These are phyloP conservation scores for Ornithorhynchus anatinus DNA, from an alignment of 2,113 vertebrate genomes.

Conservation along the genomic window DNA sequence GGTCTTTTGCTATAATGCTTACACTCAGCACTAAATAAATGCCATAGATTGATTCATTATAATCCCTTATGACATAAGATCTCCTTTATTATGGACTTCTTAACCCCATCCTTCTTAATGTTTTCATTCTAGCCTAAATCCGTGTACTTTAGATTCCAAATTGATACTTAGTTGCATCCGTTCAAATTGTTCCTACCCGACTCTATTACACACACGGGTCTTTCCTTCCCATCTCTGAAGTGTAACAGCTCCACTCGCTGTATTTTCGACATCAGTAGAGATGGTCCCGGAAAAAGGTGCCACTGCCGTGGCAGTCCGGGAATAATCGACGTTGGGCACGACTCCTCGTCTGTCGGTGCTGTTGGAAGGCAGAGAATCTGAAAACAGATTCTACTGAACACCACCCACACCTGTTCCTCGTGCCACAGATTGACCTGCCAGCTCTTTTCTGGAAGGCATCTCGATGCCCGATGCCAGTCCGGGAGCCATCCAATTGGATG, in stretches of 20 bases:
- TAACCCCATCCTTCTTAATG: neutral
- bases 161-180: neutral
- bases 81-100: too few relatives aligned
- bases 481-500: neutral
- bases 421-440: neutral
- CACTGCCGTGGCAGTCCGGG: slow-evolving; percentile 24
- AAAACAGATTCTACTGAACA: slow-evolving; percentile 1
- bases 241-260: slow-evolving; percentile 13
- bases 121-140: neutral
- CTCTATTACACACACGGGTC: neutral
- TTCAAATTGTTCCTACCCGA: neutral
- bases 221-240: slow-evolving; percentile 17
- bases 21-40: too few relatives aligned
- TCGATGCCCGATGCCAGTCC: neutral
- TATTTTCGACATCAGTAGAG: slow-evolving; percentile 30
- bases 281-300: slow-evolving; percentile 39
- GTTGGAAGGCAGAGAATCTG: neutral
- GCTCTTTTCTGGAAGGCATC: neutral
- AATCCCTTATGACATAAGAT: too few relatives aligned
- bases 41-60: too few relatives aligned
- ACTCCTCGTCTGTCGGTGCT: slow-evolving; percentile 20
- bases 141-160: slow-evolving; percentile 19
- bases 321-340: slow-evolving; percentile 8
- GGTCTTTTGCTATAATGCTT: too few relatives aligned
- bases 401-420: neutral